Evolutionary conservation across 2,797 vertebrate species (phyloP).

Genomic region (Toxotes lorentzi): DNA sequence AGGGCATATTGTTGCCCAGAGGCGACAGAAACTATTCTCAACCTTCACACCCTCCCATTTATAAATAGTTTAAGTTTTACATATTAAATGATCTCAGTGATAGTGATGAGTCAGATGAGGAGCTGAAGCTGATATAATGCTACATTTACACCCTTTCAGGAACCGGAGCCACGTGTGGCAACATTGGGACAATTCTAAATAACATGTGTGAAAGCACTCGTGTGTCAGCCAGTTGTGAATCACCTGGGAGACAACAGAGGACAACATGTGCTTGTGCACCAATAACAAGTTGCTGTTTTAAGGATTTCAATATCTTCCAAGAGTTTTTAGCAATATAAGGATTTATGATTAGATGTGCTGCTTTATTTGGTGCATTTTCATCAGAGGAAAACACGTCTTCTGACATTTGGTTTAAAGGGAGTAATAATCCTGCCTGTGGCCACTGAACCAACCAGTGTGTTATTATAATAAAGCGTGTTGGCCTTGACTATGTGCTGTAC

Average conservation of each 20-base stretch:
- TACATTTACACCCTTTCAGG: too few species aligned
- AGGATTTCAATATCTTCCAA: slow-evolving; percentile 2
- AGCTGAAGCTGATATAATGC: too few species aligned
- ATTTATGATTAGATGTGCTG: background rate
- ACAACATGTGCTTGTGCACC: background rate
- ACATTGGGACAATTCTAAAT: too few species aligned
- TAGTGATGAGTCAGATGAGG: too few species aligned
- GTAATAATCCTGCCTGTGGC: slow-evolving; percentile 22
- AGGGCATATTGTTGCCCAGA: too few species aligned
- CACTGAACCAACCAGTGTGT: background rate
- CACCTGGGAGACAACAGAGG: background rate
- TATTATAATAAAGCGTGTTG: slow-evolving; percentile 3
- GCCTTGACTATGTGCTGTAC: slow-evolving; percentile 23
- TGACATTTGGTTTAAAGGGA: background rate
- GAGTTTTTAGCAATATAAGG: background rate
- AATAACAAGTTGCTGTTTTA: background rate
- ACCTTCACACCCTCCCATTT: too few species aligned
- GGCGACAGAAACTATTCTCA: too few species aligned
- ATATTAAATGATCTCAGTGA: too few species aligned
- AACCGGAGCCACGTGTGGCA: too few species aligned
- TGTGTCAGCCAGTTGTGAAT: slow-evolving; percentile 14
- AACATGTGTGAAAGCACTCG: slow-evolving; percentile 11
- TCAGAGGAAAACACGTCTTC: background rate
- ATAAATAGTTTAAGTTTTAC: too few species aligned
- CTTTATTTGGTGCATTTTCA: slow-evolving; percentile 1